Base-by-base conservation (phyloP, 1,140 invertebrate species). In the Latrodectus geometricus region DNA sequence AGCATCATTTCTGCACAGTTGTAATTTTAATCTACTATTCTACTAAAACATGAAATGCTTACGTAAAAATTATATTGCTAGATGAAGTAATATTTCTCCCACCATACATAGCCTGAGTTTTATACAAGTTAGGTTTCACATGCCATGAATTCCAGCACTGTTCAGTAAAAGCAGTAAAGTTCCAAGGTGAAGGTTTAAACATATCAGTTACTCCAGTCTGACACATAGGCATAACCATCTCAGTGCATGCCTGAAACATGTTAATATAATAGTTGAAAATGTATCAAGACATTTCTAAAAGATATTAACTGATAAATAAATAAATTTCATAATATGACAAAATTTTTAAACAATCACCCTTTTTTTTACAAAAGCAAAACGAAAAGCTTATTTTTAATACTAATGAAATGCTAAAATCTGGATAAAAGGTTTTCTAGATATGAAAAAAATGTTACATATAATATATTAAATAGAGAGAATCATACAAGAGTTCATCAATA, bases 141-240 rank as follows among this genome's bases (percentile, higher is more conserved):
- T 93, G 92, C 90, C 92, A 98, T 88, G 93, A 93, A 88, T 94
- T 92, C 66, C 93, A 92, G 90, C 97, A 98, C 1, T 92, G 90
- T 4, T 94, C 92, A 0, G 93, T 91, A 88, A 92, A 95, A 23
- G 91, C 88, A 11, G 93, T 93, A 54, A 96, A 93, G 91, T 97
- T 93, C 96, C 97, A 98, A 0, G 92, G 81, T 0, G 89, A 87
- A 4, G 93, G 92, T 89, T 96, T 95, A 91, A 97, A 98, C 94
- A 99, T 97, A 88, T 96, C 96, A 49, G 94, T 92, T 14, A 92
- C 89, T 17, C 95, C 95, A 89, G 95, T 94, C 9, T 93, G 92
- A 91, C 98, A 99, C 91, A 96, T 94, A 0, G 97, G 97, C 95
- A 98, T 97, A 69, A 98, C 95, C 95, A 99, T 98, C 91, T 99